phyloP scores from a whole-genome alignment of 2,888 invertebrate genomes.

The Resseliella maxima region DNA sequence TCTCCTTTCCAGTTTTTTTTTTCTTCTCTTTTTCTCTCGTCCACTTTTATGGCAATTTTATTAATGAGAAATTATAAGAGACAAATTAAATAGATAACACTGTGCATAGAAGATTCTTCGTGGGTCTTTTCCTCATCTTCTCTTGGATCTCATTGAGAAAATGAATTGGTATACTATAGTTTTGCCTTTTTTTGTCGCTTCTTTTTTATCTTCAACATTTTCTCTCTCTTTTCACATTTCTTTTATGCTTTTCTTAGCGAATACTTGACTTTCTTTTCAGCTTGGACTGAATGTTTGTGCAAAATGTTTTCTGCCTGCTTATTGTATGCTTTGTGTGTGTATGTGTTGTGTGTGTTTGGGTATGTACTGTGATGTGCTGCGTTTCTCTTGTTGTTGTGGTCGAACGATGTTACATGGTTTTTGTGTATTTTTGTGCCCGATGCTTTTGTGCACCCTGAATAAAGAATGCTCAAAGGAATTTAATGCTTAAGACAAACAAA shows the following conservation, averaged over 20 bases:
- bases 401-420: not conserved
- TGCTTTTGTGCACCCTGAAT: not conserved
- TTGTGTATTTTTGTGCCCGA: not conserved
- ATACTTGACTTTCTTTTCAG: not conserved
- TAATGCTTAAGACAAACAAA: conserved; percentile 38
- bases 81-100: conserved; percentile 39
- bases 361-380: not conserved
- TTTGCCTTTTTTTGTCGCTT: not conserved
- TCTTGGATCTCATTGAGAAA: not conserved
- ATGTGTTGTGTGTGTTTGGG: not conserved
- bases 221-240: not conserved
- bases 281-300: not conserved
- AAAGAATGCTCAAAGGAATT: not conserved
- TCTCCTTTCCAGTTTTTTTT: not conserved
- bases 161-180: not conserved
- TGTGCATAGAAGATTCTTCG: conserved; percentile 30
- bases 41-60: conserved; percentile 38
- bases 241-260: not conserved
- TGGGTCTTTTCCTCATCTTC: not conserved
- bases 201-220: too few relatives aligned
- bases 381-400: not conserved
- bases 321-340: not conserved
- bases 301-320: conserved; percentile 1
- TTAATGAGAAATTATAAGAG: conserved; percentile 51
- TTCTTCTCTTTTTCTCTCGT: not conserved